Base-by-base conservation (phyloP, 2,888 invertebrate genomes). In the Ernsta delagoae region DNA sequence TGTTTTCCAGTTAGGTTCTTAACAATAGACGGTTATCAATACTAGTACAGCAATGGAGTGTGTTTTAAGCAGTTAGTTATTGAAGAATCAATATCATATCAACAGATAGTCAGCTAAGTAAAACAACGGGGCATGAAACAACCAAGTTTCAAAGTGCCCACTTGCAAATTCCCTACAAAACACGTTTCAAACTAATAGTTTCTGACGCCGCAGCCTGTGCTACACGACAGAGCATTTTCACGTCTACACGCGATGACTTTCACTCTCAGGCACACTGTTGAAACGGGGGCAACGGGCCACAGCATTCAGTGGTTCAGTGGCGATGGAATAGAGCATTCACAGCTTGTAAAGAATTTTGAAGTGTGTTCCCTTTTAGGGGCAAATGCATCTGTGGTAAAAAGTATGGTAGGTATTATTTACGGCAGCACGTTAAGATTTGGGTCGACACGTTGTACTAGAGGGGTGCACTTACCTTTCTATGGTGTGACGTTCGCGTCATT, bases 201-300 rank as follows among this genome's bases (percentile, higher is more conserved):
- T n/a, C 12, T 34, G n/a, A 39, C 36, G 36, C 36, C 5, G 12
- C 36, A 16, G 16, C 48, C 48, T 3, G 5, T 11, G 48, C 53
- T 24, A 34, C 12, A 48, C 56, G 61, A 67, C 67, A 67, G 56
- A 61, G 61, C 61, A 67, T 54, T 48, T 67, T 61, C 61, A 61
- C 76, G 77, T 78, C 79, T 79, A 79, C 75, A 70, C 72, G 71
- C 75, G 75, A 73, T 78, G 77, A 82, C 79, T 82, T 79, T 83
- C 78, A 77, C 78, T 80, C 80, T 81, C 75, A 5, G 36, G 36
- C 73, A 77, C 75, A 78, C 71, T 72, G 70, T 71, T 74, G 76
- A 79, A 83, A 81, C 73, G 76, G 69, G 83, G 77, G 75, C 82
- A 82, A 74, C 78, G 73, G 73, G 76, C 77, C 77, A 77, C 77